phyloP scores from a whole-genome alignment of 2,888 invertebrate genomes.

The Volucella zonaria region DNA sequence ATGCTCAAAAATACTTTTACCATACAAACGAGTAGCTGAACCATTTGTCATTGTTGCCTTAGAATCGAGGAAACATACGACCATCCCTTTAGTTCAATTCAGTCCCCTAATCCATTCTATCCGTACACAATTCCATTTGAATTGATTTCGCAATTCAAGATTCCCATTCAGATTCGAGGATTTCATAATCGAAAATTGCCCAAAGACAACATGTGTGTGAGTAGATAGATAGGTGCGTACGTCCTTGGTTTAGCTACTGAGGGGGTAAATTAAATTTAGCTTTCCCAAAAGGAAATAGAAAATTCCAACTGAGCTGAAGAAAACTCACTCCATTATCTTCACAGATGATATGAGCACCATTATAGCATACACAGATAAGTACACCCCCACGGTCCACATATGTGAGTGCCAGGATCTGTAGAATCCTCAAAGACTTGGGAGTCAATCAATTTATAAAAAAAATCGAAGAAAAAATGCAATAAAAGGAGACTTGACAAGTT shows the following conservation, averaged over 20 bases:
- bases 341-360: constrained; percentile 4
- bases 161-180: constrained; percentile 47
- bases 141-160: constrained; percentile 47
- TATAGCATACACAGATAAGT: not conserved
- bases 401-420: not conserved
- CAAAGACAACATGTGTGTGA: constrained; percentile 11
- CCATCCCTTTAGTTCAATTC: constrained; percentile 2
- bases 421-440: constrained; percentile 31
- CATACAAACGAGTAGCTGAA: constrained; percentile 4
- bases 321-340: constrained; percentile 28
- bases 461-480: not conserved
- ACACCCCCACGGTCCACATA: no score
- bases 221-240: not conserved
- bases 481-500: not conserved
- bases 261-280: constrained; percentile 3
- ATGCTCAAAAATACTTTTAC: constrained; percentile 35
- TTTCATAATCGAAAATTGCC: constrained; percentile 61
- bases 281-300: constrained; percentile 27
- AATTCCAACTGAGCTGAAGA: constrained; percentile 45
- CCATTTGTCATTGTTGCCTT: constrained; percentile 26
- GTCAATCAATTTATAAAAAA: constrained; percentile 32
- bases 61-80: not conserved
- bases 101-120: not conserved
- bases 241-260: not conserved
- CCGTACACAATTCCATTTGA: constrained; percentile 44